phyloP scores from a whole-genome alignment of 2,797 vertebrate species.

The Chloroceryle inda region DNA sequence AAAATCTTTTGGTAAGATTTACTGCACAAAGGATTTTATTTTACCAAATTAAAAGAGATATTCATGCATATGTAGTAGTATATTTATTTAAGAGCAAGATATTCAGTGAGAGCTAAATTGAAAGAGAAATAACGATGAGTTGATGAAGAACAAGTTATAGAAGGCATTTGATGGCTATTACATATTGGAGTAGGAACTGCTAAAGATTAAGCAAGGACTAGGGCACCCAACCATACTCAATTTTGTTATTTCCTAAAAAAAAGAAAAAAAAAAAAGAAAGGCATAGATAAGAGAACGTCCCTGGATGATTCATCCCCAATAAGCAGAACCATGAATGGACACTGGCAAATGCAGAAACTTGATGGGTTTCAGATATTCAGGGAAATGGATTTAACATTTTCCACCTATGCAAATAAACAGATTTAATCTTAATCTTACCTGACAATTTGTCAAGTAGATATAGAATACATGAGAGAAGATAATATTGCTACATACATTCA shows the following conservation, averaged over 20 bases:
- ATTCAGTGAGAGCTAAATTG: not conserved
- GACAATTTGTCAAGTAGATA: not conserved
- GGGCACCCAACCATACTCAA: not conserved
- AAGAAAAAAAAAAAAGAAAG: not conserved
- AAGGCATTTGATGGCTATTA: accelerated
- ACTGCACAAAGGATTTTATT: not conserved
- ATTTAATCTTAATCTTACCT: not conserved
- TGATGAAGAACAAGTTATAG: not conserved
- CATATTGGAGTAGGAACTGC: not conserved
- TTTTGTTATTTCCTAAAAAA: not conserved
- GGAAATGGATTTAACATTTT: not conserved
- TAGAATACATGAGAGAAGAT: not conserved
- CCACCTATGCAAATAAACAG: not conserved
- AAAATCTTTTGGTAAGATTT: not conserved
- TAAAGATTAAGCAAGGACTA: not conserved
- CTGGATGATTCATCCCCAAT: not conserved
- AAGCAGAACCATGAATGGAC: not conserved
- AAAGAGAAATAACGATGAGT: not conserved
- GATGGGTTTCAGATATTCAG: not conserved
- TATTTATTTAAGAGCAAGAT: not conserved
- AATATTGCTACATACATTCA: not conserved
- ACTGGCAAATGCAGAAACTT: not conserved
- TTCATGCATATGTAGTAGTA: not conserved
- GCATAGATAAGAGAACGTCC: not conserved
- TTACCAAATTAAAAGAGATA: not conserved